Evolutionary conservation across 2,797 vertebrate genomes (phyloP).

Genomic region (Cryptoprocta ferox): DNA sequence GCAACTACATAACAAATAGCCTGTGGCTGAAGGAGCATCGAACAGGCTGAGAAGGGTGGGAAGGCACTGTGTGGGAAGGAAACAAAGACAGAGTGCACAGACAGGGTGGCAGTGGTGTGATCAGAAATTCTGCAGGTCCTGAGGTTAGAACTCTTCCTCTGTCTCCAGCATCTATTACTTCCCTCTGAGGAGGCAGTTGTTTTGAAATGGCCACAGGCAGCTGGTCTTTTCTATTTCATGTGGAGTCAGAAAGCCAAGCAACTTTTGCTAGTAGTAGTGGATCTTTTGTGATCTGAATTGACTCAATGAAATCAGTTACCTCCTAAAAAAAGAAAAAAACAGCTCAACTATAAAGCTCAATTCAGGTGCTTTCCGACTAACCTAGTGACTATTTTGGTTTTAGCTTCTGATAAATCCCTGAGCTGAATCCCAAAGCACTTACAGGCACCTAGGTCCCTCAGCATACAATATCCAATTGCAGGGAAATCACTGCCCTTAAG

Average conservation of each 20-base stretch:
- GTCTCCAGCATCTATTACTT: background rate
- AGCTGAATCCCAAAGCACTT: background rate
- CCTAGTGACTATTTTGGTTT: background rate
- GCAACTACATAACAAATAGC: conserved; percentile 20
- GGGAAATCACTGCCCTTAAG: background rate
- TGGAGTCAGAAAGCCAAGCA: background rate
- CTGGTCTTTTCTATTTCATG: background rate
- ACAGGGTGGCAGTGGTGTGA: background rate
- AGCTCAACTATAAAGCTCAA: background rate
- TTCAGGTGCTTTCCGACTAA: background rate
- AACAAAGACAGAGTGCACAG: background rate
- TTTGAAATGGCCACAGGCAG: background rate
- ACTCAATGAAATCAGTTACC: background rate
- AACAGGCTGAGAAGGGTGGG: conserved; percentile 40
- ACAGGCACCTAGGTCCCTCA: background rate
- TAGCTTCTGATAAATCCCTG: background rate
- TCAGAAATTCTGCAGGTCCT: background rate
- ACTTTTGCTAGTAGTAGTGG: background rate
- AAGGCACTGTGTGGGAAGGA: background rate
- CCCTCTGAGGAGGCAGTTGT: background rate
- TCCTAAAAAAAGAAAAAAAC: background rate
- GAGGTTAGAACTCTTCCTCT: background rate
- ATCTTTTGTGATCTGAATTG: background rate
- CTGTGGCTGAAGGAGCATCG: conserved; percentile 12
- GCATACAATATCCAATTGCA: background rate